A percentile compares a stretch with the other conserved stretches of the same genome.
Evolutionary conservation across 2,113 vertebrate species (phyloP).

Genomic region (Struthidea cinerea): DNA sequence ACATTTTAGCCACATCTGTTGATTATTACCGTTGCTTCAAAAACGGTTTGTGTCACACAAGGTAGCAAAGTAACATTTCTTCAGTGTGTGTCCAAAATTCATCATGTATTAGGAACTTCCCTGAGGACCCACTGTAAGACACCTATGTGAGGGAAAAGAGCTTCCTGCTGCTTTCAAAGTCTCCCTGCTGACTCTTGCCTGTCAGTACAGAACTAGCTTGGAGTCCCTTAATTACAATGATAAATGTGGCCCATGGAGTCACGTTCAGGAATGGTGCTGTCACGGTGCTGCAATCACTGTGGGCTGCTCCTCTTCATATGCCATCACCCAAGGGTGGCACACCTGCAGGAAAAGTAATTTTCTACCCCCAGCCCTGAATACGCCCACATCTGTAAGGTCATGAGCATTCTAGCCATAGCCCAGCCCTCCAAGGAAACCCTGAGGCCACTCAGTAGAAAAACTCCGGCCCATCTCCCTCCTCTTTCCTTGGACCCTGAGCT

Average conservation of each 20-base stretch:
- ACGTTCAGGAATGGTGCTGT: neutral
- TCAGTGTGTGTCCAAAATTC: neutral
- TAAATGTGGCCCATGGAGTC: neutral
- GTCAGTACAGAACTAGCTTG: neutral
- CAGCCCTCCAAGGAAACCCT: neutral
- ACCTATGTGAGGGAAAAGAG: neutral
- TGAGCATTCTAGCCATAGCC: neutral
- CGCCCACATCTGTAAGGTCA: fast-evolving
- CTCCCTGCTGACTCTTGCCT: neutral
- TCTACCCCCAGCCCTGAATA: neutral
- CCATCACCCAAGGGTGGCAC: neutral
- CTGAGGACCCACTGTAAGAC: neutral
- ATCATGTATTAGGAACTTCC: neutral
- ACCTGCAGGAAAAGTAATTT: neutral
- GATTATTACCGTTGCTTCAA: neutral
- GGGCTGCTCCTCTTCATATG: neutral
- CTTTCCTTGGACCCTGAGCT: neutral
- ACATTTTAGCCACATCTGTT: neutral
- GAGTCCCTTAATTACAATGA: neutral
- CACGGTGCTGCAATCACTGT: neutral
- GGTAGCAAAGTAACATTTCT: neutral
- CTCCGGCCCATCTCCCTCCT: neutral
- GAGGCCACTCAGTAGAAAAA: neutral
- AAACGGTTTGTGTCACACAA: neutral
- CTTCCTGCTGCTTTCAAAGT: neutral